Base-by-base conservation (phyloP, 92 coral and sea anemone species). In the Virgularia gustaviana region DNA sequence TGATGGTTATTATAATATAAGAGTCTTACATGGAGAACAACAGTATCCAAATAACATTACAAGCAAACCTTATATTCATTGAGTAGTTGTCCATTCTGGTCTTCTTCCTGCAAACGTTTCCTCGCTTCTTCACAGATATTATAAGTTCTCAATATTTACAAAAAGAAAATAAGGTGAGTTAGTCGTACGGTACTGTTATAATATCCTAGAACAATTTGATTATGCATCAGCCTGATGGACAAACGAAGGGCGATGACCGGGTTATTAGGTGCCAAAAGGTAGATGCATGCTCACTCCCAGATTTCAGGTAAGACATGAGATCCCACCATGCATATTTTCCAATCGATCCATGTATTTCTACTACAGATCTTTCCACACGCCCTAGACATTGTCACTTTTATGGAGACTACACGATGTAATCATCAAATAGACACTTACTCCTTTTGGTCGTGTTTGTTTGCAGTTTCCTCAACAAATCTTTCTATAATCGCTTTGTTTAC, bases 401-500 rank as follows among this genome's bases (percentile, higher is more conserved):
- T 36, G 22, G 7, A 61, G 3, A 18, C 1, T 18, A 34, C n/a
- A 34, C 8, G n/a, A 9, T 57, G 3, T 1, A 51, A 51, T 30
- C 22, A 13, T 51, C 57, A n/a, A n/a, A n/a, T n/a, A n/a, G n/a
- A 8, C 30, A 51, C 16, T 36, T 63, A 76, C 81, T 64, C 61
- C n/a, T 76, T 73, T 6, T 36, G 25, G 8, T 36, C 56, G 27
- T 45, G 62, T 35, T 32, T 49, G 27, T 35, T 57, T 20, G 71
- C 39, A 24, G 85, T 72, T 22, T 90, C 89, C 12, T 90, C 89
- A 25, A 81, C 54, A 35, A 85, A 57, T 44, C 82, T 85, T 33
- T 90, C 87, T 37, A 87, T 71, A 34, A 90, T 87, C 20, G 87
- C 85, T 75, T 72, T 56, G 34, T 83, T 77, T 38, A 82, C 68